phyloP scores from a whole-genome alignment of 1,140 invertebrate species.

The Chionoecetes opilio region DNA sequence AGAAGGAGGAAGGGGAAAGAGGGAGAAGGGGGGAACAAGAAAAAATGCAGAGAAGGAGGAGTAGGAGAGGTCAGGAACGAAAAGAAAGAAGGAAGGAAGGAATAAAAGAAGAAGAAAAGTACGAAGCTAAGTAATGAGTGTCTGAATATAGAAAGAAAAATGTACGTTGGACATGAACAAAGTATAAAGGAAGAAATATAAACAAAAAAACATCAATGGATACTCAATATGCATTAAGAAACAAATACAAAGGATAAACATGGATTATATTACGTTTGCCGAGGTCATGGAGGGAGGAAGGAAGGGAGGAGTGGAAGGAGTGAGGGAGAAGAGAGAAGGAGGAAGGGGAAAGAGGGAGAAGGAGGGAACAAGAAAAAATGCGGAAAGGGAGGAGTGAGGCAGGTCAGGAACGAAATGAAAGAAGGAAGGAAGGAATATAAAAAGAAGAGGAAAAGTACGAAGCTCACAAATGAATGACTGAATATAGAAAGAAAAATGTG shows the following conservation, averaged over 20 bases:
- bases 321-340: neutral
- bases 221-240: too few relatives aligned
- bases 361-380: neutral
- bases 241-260: too few relatives aligned
- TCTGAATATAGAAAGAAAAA: too few relatives aligned
- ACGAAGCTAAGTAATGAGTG: neutral
- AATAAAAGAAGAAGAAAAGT: neutral
- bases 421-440: neutral
- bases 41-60: neutral
- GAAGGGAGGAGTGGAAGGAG: neutral
- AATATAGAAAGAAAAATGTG: too few relatives aligned
- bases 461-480: too few relatives aligned
- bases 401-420: neutral
- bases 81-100: constrained; percentile 5
- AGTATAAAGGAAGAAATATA: too few relatives aligned
- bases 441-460: neutral
- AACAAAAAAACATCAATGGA: too few relatives aligned
- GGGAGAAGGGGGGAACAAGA: neutral
- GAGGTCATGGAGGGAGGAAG: neutral
- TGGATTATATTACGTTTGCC: too few relatives aligned
- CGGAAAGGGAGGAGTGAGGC: neutral
- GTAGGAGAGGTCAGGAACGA: neutral
- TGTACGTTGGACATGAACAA: too few relatives aligned
- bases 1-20: neutral
- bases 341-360: neutral